Percentiles rank a stretch among this genome's conserved stretches.
Evolutionary conservation across 2,888 invertebrate species (phyloP).

Genomic region (Megamerina dolium): DNA sequence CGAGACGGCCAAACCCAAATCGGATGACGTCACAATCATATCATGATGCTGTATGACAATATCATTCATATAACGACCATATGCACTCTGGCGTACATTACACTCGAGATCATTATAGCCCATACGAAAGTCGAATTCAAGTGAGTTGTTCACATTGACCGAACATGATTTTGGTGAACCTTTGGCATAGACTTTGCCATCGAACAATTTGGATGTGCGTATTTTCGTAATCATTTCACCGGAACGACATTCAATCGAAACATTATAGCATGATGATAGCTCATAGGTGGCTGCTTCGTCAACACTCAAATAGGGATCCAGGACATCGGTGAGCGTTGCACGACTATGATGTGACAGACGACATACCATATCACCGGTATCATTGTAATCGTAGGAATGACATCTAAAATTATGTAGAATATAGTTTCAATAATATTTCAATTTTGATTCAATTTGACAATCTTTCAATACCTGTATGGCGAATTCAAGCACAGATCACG

Average conservation of each 20-base stretch:
- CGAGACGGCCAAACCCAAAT: constrained; percentile 86
- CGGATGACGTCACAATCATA: constrained; percentile 89
- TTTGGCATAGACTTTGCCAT: constrained; percentile 92
- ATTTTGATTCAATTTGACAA: not conserved
- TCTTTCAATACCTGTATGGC: constrained; percentile 60
- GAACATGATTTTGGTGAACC: constrained; percentile 90
- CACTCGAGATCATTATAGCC: constrained; percentile 89
- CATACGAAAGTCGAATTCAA: constrained; percentile 89
- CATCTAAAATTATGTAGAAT: constrained; percentile 57
- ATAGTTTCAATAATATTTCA: too few species aligned
- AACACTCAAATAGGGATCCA: constrained; percentile 85
- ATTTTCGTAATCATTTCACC: constrained; percentile 91
- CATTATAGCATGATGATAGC: constrained; percentile 89
- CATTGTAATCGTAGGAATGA: constrained; percentile 90
- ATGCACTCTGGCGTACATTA: constrained; percentile 79
- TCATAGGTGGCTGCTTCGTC: constrained; percentile 89
- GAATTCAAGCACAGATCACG: constrained; percentile 83
- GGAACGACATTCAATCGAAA: constrained; percentile 84
- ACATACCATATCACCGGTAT: constrained; percentile 91
- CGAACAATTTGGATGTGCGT: constrained; percentile 86
- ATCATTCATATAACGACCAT: constrained; percentile 83
- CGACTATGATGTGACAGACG: constrained; percentile 84
- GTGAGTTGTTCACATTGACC: constrained; percentile 76
- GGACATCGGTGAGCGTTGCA: constrained; percentile 80
- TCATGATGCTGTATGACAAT: constrained; percentile 94